Evolutionary conservation across 2,888 invertebrate genomes (phyloP).

Genomic region (Coenonympha glycerion): DNA sequence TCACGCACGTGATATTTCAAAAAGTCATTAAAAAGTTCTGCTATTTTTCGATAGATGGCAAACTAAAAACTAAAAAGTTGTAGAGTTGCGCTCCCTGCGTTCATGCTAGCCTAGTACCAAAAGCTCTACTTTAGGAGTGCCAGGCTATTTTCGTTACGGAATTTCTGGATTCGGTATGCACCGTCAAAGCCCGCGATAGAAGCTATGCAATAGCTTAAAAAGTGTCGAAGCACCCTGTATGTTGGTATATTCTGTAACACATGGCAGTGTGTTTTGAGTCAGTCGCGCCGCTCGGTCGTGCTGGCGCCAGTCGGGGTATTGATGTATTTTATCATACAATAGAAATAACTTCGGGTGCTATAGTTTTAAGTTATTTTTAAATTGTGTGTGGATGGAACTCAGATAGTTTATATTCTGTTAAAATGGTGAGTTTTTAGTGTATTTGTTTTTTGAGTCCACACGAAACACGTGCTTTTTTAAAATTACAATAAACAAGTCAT

Average conservation of each 20-base stretch:
- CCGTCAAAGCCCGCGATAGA: no score
- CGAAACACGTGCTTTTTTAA: not conserved
- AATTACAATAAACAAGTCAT: not conserved
- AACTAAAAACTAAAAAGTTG: no score
- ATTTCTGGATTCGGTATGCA: no score
- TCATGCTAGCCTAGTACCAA: no score
- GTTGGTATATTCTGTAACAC: not conserved
- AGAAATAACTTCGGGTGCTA: not conserved
- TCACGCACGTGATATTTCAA: no score
- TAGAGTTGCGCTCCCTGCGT: no score
- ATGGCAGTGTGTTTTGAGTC: slow-evolving; percentile 22
- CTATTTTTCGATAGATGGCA: no score
- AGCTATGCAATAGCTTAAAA: no score
- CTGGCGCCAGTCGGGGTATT: not conserved
- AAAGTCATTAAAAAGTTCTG: no score
- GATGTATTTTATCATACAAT: not conserved
- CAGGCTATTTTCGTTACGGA: no score
- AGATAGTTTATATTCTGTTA: not conserved
- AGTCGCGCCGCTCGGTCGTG: slow-evolving; percentile 23
- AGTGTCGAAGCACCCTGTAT: not conserved
- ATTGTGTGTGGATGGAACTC: not conserved
- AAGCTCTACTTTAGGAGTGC: no score
- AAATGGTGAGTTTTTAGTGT: not conserved
- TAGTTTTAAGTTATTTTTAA: not conserved
- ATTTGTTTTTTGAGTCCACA: no score